Evolutionary conservation across 1,140 invertebrate species (phyloP).

Genomic region (Capitella teleta): DNA sequence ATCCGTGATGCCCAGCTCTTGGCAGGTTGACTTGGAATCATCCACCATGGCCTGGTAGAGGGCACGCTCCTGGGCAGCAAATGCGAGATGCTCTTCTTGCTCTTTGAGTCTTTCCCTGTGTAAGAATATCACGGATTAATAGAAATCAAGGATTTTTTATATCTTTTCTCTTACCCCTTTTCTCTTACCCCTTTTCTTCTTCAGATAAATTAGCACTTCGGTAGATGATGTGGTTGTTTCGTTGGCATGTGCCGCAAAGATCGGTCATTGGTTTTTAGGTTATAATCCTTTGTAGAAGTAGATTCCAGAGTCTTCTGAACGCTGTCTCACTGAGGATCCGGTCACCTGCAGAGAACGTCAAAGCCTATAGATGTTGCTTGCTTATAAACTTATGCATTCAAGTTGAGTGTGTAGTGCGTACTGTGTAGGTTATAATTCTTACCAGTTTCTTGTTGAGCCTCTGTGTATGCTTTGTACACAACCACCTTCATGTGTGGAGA

Average conservation of each 20-base stretch:
- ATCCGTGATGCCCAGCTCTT: background rate
- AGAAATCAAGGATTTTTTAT: no score
- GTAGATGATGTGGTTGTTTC: constrained; percentile 14
- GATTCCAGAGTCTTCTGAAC: constrained; percentile 8
- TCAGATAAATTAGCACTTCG: constrained; percentile 7
- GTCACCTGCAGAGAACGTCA: constrained; percentile 1
- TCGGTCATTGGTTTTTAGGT: constrained; percentile 16
- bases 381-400: no score
- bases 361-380: no score
- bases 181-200: constrained; percentile 13
- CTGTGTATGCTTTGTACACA: no score
- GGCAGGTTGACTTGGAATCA: constrained; percentile 1
- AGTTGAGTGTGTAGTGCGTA: no score
- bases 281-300: constrained; percentile 7
- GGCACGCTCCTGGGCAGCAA: constrained; percentile 11
- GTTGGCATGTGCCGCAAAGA: constrained; percentile 17
- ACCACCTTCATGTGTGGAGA: no score
- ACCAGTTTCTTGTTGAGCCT: no score
- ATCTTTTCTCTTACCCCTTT: no score
- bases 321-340: background rate
- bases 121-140: no score
- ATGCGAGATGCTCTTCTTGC: constrained; percentile 10
- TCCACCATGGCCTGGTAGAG: constrained; percentile 12
- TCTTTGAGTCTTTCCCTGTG: no score
- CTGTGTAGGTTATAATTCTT: no score